phyloP scores from a whole-genome alignment of 2,888 invertebrate species.

The Invenusta paracnida region DNA sequence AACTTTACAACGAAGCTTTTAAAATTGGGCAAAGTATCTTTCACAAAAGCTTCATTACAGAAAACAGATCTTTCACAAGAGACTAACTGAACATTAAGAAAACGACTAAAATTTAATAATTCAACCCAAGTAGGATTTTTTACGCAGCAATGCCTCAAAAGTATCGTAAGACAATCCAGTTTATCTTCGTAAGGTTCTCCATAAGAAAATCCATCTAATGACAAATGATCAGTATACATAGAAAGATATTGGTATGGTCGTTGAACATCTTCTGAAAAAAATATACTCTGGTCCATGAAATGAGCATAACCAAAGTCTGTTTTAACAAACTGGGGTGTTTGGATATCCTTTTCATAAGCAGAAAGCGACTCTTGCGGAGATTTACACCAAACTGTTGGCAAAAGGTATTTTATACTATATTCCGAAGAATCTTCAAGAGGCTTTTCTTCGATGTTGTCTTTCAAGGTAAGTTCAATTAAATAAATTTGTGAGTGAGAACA shows the following conservation, averaged over 20 bases:
- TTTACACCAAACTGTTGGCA: neutral
- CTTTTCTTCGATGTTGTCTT: neutral
- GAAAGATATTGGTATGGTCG: neutral
- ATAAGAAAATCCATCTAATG: neutral
- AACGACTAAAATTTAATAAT: slow-evolving; percentile 8
- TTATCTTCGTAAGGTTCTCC: neutral
- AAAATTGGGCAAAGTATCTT: neutral
- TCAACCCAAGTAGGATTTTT: slow-evolving; percentile 22
- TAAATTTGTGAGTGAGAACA: slow-evolving; percentile 7
- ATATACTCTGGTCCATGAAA: neutral
- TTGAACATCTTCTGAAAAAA: neutral
- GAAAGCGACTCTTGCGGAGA: neutral
- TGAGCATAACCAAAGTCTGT: neutral
- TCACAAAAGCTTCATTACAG: neutral
- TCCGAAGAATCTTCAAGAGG: neutral
- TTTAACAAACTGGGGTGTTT: neutral
- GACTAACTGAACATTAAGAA: neutral
- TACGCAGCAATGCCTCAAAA: neutral
- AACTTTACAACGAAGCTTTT: slow-evolving; percentile 11
- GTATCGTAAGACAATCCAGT: neutral
- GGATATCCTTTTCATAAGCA: neutral
- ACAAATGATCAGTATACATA: neutral
- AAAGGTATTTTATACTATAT: neutral
- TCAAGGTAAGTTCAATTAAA: neutral
- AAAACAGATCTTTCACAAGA: neutral